Conservation (phyloP, 2,888 invertebrate species). For the Rhingia rostrata region DNA sequence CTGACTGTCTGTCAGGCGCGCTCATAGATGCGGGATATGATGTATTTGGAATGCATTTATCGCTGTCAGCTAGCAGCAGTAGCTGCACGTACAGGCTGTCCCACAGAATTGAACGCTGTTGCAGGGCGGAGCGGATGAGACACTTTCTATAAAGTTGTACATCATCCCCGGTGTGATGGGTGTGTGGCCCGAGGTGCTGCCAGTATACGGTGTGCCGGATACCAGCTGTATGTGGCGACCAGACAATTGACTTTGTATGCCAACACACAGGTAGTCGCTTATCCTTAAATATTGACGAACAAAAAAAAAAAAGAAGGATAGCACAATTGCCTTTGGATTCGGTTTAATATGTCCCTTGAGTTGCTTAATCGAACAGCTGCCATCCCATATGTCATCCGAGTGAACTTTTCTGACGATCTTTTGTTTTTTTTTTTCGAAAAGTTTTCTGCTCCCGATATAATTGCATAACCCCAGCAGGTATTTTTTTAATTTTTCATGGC, state of each 20-base stretch:
- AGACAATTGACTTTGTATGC: slow-evolving; percentile 68
- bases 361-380: slow-evolving; percentile 36
- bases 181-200: slow-evolving; percentile 52
- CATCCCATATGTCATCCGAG: slow-evolving; percentile 41
- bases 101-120: slow-evolving; percentile 60
- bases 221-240: slow-evolving; percentile 62
- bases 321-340: slow-evolving; percentile 25
- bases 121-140: slow-evolving; percentile 28
- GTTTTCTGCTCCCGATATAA: slow-evolving; percentile 6
- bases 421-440: slow-evolving; percentile 4
- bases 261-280: slow-evolving; percentile 58
- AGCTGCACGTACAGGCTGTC: slow-evolving; percentile 68
- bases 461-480: slow-evolving; percentile 25
- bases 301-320: slow-evolving; percentile 8
- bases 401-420: slow-evolving; percentile 13
- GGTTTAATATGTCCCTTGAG: slow-evolving; percentile 34
- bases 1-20: slow-evolving; percentile 49
- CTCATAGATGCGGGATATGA: slow-evolving; percentile 72
- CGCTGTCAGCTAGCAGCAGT: slow-evolving; percentile 71
- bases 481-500: slow-evolving; percentile 26
- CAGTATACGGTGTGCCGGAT: slow-evolving; percentile 12
- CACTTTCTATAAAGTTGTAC: slow-evolving; percentile 69
- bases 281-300: slow-evolving; percentile 65
- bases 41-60: slow-evolving; percentile 75
- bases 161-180: slow-evolving; percentile 59